Percentiles rank a stretch among this genome's conserved stretches.
These are phyloP conservation scores for Platyscapa corneri DNA, from an alignment of 1,140 invertebrate species.

Conservation along the genomic window DNA sequence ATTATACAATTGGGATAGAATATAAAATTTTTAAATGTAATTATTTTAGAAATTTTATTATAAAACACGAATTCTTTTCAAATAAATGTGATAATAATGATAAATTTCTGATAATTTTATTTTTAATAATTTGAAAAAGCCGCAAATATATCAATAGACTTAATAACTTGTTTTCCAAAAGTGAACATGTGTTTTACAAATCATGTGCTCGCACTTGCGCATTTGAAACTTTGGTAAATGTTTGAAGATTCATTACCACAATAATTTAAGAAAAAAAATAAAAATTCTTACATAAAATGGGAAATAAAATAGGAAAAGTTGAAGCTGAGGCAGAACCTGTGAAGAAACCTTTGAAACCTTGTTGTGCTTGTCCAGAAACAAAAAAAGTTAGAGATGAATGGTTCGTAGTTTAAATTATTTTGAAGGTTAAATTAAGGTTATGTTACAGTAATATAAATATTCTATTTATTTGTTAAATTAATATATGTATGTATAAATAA, in stretches of 20 bases:
- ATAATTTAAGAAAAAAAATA: neutral
- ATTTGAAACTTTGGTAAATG: neutral
- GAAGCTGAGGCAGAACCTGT: conserved; percentile 69
- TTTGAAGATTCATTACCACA: no score
- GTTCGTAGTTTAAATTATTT: conserved; percentile 75
- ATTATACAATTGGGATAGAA: no score
- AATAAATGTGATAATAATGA: no score
- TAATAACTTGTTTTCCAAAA: no score
- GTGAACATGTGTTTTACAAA: neutral
- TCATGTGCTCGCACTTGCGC: neutral
- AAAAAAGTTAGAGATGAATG: conserved; percentile 92
- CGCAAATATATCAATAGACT: no score
- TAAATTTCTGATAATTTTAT: no score
- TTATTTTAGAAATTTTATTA: no score
- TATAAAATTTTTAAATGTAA: no score
- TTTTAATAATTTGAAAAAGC: no score
- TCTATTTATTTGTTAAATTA: neutral
- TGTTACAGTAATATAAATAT: neutral
- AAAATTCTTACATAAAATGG: conserved; percentile 59
- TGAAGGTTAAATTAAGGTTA: conserved; percentile 46
- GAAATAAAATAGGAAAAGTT: conserved; percentile 61
- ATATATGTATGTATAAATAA: neutral
- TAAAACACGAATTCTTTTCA: no score
- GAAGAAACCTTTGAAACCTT: conserved; percentile 90
- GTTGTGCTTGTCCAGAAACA: conserved; percentile 98